Conservation (phyloP, 2,797 vertebrate species). For the Phataginus tricuspis region DNA sequence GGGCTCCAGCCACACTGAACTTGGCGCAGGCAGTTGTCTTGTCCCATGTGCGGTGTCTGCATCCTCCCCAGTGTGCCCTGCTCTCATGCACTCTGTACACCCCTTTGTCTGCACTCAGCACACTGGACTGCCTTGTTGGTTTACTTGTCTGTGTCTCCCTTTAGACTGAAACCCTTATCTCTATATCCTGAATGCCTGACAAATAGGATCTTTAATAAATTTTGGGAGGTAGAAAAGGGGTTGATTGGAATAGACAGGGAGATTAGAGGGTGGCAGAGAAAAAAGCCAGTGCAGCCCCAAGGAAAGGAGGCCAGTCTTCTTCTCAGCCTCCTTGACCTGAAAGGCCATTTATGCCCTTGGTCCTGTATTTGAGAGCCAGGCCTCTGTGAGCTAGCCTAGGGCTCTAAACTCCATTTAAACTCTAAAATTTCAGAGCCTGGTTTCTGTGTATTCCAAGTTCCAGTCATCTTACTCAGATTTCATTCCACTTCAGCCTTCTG, state of each 20-base stretch:
- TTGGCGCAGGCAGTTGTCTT: background rate
- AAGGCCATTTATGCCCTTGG: background rate
- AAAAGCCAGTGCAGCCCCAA: background rate
- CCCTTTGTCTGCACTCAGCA: background rate
- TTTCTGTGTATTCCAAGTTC: slow-evolving; percentile 61
- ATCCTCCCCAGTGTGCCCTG: background rate
- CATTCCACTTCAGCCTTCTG: slow-evolving; percentile 23
- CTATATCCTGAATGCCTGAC: background rate
- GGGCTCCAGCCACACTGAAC: background rate
- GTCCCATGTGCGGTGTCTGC: background rate
- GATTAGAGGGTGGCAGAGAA: background rate
- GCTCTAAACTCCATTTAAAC: background rate
- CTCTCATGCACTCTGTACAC: background rate
- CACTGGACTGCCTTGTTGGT: background rate
- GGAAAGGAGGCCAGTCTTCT: background rate
- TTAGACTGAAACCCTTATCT: background rate
- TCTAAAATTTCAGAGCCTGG: background rate
- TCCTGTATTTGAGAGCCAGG: background rate
- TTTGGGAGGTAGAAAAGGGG: background rate
- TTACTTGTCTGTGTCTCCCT: background rate
- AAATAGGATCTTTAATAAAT: background rate
- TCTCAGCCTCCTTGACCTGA: background rate
- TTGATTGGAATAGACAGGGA: background rate
- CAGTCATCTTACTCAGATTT: slow-evolving; percentile 13
- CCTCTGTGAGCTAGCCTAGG: background rate